These are phyloP conservation scores for Gasterosteus aculeatus DNA, from an alignment of 2,113 vertebrate species.

Conservation along the genomic window DNA sequence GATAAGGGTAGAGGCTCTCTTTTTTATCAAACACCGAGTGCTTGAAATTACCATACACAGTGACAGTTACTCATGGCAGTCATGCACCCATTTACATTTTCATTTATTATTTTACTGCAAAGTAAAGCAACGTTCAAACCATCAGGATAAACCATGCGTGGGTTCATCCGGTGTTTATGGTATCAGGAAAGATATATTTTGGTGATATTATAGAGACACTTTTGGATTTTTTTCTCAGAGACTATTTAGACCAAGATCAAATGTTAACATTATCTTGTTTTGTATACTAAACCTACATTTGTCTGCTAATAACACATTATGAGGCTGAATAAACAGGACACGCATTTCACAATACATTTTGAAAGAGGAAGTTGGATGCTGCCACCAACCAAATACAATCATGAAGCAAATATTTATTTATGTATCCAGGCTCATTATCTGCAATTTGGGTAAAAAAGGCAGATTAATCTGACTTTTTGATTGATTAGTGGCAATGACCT, in stretches of 20 bases:
- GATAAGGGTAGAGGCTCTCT: background rate
- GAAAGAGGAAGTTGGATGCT: too few species aligned
- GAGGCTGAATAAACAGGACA: too few species aligned
- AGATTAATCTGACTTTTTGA: slow-evolving; percentile 19
- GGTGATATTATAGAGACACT: too few species aligned
- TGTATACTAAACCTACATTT: background rate
- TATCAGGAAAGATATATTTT: background rate
- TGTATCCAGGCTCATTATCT: background rate
- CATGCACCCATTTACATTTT: slow-evolving; percentile 3
- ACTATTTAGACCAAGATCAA: background rate
- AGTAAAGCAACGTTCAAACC: background rate
- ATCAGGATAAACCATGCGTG: background rate
- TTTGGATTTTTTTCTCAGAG: background rate
- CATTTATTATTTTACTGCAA: background rate
- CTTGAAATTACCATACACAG: slow-evolving; percentile 21
- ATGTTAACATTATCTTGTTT: background rate
- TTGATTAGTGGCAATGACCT: slow-evolving; percentile 32
- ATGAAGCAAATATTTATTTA: background rate
- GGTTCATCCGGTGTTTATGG: background rate
- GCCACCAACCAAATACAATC: background rate
- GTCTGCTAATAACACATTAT: background rate
- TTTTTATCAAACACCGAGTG: background rate
- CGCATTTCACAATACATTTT: too few species aligned
- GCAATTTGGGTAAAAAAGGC: background rate
- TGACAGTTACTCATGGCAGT: background rate